These are phyloP conservation scores for Ifrita kowaldi DNA, from an alignment of 2,113 vertebrate genomes.

Conservation along the genomic window DNA sequence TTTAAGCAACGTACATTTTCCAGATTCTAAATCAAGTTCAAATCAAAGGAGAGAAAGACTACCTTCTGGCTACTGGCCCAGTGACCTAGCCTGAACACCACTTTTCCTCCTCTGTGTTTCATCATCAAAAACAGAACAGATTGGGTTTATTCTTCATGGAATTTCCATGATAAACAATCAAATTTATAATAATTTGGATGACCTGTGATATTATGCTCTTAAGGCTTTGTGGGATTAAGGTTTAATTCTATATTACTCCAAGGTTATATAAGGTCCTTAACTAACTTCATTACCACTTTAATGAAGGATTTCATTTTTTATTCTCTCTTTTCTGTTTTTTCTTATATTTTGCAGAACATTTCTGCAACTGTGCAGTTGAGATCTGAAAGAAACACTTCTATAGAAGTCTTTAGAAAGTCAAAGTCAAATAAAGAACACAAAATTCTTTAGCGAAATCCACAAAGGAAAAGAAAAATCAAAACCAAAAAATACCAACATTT, in stretches of 20 bases:
- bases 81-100: not conserved
- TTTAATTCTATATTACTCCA: slow-evolving; percentile 10
- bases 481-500: not conserved
- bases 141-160: not conserved
- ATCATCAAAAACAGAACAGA: not conserved
- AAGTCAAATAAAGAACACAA: slow-evolving; percentile 57
- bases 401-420: slow-evolving; percentile 30
- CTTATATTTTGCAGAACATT: not conserved
- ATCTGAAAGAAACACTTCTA: slow-evolving; percentile 42
- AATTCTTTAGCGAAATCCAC: slow-evolving; percentile 38
- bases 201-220: not conserved
- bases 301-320: not conserved
- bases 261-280: not conserved
- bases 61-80: not conserved
- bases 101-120: not conserved
- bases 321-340: not conserved
- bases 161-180: not conserved
- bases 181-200: not conserved
- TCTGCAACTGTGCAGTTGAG: not conserved
- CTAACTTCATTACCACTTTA: slow-evolving; percentile 9
- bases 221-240: not conserved
- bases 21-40: not conserved
- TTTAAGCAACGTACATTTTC: not conserved
- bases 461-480: not conserved
- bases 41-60: not conserved